Evolutionary conservation across 2,113 vertebrate species (phyloP).

Genomic region (Archilochus colubris): DNA sequence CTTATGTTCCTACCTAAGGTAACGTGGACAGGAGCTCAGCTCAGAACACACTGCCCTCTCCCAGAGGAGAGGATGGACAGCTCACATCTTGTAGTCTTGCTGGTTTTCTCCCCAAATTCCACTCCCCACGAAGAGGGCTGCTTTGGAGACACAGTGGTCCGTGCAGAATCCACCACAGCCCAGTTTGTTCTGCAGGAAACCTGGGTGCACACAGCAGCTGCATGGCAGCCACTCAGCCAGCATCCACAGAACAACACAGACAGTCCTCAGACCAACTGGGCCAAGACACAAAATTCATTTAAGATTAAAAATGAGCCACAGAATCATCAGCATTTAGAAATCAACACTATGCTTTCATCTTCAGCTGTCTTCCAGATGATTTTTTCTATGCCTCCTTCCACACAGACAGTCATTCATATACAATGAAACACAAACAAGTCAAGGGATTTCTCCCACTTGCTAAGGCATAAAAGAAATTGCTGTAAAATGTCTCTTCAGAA

Average conservation of each 20-base stretch:
- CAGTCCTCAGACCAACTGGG: not conserved
- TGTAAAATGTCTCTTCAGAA: not conserved
- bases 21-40: not conserved
- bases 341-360: not conserved
- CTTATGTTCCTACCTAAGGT: not conserved
- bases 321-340: not conserved
- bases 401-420: not conserved
- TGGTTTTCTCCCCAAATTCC: not conserved
- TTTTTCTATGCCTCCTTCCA: not conserved
- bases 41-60: not conserved
- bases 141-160: not conserved
- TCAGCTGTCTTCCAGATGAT: not conserved
- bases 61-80: not conserved
- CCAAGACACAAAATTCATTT: not conserved
- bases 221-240: rapidly evolving
- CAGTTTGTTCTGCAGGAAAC: not conserved
- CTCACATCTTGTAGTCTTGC: not conserved
- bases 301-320: not conserved
- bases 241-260: not conserved
- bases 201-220: rapidly evolving
- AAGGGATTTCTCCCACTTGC: not conserved
- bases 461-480: not conserved
- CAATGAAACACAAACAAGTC: not conserved
- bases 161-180: too few species aligned
- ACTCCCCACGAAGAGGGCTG: not conserved